Evolutionary conservation across 2,797 vertebrate species (phyloP).

Genomic region (Amazona finschi): DNA sequence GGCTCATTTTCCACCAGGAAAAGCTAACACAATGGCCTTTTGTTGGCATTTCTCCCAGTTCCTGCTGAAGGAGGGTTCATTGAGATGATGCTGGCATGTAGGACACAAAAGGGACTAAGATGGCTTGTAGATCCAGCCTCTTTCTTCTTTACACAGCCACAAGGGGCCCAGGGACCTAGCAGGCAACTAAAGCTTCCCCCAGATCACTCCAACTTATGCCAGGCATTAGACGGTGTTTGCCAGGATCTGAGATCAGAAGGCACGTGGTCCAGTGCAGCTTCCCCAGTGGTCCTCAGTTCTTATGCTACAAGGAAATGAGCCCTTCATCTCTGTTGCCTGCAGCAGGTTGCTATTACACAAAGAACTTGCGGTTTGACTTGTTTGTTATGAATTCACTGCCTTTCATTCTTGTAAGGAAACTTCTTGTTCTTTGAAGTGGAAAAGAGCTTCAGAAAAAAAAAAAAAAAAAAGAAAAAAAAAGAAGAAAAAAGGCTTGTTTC

Average conservation of each 20-base stretch:
- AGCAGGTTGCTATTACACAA: neutral
- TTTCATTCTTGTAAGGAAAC: conserved; percentile 10
- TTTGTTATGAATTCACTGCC: neutral
- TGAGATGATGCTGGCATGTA: neutral
- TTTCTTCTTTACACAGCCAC: neutral
- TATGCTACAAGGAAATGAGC: neutral
- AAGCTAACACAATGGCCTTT: neutral
- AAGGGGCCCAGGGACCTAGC: neutral
- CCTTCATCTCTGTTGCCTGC: neutral
- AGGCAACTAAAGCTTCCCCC: neutral
- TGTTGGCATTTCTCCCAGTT: neutral
- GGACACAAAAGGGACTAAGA: neutral
- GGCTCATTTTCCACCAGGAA: neutral
- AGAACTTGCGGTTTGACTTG: conserved; percentile 23
- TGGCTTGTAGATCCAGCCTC: neutral
- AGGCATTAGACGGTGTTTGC: neutral
- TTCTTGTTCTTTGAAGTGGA: conserved; percentile 14
- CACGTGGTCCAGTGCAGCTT: neutral
- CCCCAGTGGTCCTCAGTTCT: neutral
- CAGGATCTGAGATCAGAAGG: neutral
- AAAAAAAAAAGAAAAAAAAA: neutral
- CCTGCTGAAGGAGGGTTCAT: neutral
- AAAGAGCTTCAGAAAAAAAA: neutral
- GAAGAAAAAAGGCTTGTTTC: neutral
- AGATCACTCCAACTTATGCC: neutral